Conservation (phyloP, 2,797 vertebrate genomes). For the Clarias fuscus region DNA sequence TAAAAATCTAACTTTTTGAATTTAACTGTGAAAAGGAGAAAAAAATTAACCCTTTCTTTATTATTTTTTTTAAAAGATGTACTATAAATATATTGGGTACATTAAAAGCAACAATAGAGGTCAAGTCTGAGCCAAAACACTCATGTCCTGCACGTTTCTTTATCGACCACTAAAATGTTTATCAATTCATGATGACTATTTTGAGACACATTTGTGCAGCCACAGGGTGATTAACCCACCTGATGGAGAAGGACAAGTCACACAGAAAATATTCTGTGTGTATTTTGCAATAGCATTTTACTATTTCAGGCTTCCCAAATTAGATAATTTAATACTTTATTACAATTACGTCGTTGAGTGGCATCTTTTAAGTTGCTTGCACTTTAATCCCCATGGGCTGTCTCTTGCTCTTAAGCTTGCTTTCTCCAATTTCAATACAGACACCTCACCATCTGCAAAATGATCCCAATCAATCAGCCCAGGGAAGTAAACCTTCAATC, state of each 20-base stretch:
- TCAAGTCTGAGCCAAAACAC: not conserved
- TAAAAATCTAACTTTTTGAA: too few species aligned
- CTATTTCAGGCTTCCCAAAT: not conserved
- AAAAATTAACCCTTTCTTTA: too few species aligned
- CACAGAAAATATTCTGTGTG: not conserved
- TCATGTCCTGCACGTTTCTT: not conserved
- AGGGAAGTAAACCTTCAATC: constrained; percentile 31
- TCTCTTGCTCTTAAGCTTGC: not conserved
- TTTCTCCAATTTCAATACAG: constrained; percentile 39
- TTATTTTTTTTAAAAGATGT: too few species aligned
- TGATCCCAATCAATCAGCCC: constrained; percentile 47
- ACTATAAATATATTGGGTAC: not conserved
- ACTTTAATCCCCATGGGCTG: not conserved
- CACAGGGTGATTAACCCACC: not conserved
- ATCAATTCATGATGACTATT: constrained; percentile 2
- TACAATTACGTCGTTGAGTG: not conserved
- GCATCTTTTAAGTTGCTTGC: not conserved
- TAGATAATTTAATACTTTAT: not conserved
- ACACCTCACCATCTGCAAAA: constrained; percentile 46
- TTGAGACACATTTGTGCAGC: not conserved
- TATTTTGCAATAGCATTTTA: not conserved
- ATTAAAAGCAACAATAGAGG: not conserved
- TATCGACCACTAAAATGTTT: not conserved
- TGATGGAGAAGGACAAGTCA: not conserved
- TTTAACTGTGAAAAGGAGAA: too few species aligned